A percentile compares a stretch with the other conserved stretches of the same genome.
These are phyloP conservation scores for Mellilla xanthometata DNA, from an alignment of 2,888 invertebrate species.

Conservation along the genomic window DNA sequence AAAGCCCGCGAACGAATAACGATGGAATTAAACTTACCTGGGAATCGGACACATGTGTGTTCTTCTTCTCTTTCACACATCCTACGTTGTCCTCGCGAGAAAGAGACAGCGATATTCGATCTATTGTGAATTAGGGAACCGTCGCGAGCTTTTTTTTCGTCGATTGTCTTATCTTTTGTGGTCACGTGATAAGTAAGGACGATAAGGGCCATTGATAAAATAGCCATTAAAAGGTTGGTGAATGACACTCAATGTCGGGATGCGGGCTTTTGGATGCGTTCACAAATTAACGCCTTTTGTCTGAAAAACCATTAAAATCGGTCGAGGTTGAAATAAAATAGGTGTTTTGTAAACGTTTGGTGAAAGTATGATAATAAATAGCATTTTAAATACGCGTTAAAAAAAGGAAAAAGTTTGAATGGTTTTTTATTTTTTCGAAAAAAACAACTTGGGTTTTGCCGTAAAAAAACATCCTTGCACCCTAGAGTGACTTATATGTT, in stretches of 20 bases:
- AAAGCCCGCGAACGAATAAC: slow-evolving; percentile 76
- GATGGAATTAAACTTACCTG: slow-evolving; percentile 66
- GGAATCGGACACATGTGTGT: slow-evolving; percentile 58
- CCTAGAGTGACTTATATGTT: too few species aligned
- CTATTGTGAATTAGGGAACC: slow-evolving; percentile 65
- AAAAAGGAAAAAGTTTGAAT: too few species aligned
- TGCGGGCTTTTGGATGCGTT: slow-evolving; percentile 28
- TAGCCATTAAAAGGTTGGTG: slow-evolving; percentile 41
- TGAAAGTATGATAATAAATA: too few species aligned
- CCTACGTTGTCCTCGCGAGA: slow-evolving; percentile 21
- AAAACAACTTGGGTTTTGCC: too few species aligned
- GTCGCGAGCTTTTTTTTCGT: slow-evolving; percentile 37
- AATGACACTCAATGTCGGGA: slow-evolving; percentile 28
- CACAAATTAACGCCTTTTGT: slow-evolving; percentile 22
- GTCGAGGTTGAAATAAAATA: not conserved
- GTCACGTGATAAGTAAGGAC: slow-evolving; percentile 53
- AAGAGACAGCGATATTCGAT: slow-evolving; percentile 35
- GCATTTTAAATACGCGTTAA: too few species aligned
- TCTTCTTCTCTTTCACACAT: slow-evolving; percentile 44
- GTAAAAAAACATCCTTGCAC: too few species aligned
- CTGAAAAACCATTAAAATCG: not conserved
- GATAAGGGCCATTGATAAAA: slow-evolving; percentile 60
- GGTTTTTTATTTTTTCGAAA: too few species aligned
- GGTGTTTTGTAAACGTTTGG: too few species aligned
- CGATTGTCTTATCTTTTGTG: slow-evolving; percentile 65